Conservation (phyloP, 2,113 vertebrate species). For the Paramisgurnus dabryanus region DNA sequence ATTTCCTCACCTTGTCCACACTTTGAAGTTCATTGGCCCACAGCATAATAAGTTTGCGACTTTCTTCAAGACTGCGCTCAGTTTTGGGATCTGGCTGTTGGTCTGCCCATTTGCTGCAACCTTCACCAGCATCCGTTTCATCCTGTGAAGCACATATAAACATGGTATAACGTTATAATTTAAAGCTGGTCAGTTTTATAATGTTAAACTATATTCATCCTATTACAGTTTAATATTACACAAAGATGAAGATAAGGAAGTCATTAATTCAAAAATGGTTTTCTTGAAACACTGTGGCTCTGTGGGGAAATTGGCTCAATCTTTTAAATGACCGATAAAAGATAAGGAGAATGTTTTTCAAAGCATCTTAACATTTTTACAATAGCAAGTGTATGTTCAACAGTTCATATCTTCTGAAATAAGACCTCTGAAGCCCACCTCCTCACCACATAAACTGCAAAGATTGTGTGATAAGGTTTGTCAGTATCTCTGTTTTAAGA, state of each 20-base stretch:
- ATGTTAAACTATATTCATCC: too few species aligned
- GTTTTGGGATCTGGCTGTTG: slow-evolving; percentile 29
- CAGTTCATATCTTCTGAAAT: too few species aligned
- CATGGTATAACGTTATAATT: neutral
- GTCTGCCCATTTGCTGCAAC: slow-evolving; percentile 4
- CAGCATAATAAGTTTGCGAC: slow-evolving; percentile 72
- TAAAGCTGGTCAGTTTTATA: too few species aligned
- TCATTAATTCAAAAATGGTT: too few species aligned
- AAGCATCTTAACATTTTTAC: too few species aligned
- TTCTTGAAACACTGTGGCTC: too few species aligned
- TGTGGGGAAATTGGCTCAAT: too few species aligned
- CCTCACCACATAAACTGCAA: neutral
- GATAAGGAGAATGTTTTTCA: too few species aligned
- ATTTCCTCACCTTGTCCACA: slow-evolving; percentile 65
- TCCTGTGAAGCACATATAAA: slow-evolving; percentile 44
- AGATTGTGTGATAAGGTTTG: neutral
- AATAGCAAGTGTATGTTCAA: too few species aligned
- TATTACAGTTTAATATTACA: too few species aligned
- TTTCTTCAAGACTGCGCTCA: slow-evolving; percentile 71
- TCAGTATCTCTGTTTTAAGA: neutral
- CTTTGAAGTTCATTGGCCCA: slow-evolving; percentile 73
- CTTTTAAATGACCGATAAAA: too few species aligned
- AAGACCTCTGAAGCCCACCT: neutral
- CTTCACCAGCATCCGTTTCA: slow-evolving; percentile 19
- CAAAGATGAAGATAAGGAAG: too few species aligned